Conservation (phyloP, 2,888 invertebrate genomes). For the Congeria kusceri region DNA sequence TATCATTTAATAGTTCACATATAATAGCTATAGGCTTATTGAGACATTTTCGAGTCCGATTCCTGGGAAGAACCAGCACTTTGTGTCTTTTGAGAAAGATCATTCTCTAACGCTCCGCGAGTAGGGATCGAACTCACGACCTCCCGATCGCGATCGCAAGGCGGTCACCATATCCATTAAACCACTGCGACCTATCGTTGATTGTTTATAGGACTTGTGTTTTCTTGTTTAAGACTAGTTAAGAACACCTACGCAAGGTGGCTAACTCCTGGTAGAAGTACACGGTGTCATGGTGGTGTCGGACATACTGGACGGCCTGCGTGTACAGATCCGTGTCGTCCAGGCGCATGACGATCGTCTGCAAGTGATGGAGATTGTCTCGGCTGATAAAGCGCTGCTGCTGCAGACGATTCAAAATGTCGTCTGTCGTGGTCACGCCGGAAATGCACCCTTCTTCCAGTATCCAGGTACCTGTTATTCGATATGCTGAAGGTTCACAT, state of each 20-base stretch:
- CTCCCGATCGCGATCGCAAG: no score
- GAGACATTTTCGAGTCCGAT: no score
- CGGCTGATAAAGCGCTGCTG: conserved; percentile 35
- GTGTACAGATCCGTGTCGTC: conserved; percentile 36
- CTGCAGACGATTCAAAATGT: conserved; percentile 30
- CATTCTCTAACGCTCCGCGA: no score
- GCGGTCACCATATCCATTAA: no score
- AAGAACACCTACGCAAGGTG: conserved; percentile 28
- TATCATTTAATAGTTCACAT: no score
- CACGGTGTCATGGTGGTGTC: conserved; percentile 40
- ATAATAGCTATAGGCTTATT: no score
- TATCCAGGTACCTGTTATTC: conserved; percentile 32
- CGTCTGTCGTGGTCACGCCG: conserved; percentile 14
- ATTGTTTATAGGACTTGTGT: background rate
- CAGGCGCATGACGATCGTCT: conserved; percentile 35
- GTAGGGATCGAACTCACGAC: no score
- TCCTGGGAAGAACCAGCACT: no score
- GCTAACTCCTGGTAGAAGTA: conserved; percentile 45
- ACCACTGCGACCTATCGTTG: no score
- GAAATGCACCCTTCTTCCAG: conserved; percentile 35
- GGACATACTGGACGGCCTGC: conserved; percentile 34
- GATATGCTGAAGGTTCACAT: conserved; percentile 1
- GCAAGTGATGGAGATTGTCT: conserved; percentile 48
- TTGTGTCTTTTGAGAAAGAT: no score
- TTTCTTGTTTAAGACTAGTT: background rate